Conservation (phyloP, 1,140 invertebrate species). For the Atta texana region DNA sequence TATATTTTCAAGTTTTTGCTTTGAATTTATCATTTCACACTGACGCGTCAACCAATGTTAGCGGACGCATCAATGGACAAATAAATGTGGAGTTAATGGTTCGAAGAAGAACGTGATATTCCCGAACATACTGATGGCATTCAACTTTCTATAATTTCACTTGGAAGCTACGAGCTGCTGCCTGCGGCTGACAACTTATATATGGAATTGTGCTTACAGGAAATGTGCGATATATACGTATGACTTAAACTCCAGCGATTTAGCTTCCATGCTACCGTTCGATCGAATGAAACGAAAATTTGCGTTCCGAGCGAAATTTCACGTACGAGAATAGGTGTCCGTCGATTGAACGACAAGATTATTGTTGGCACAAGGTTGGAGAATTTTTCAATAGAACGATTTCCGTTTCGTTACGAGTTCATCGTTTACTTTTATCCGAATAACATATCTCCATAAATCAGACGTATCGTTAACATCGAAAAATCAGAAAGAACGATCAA, state of each 20-base stretch:
- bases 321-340: constrained; percentile 39
- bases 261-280: constrained; percentile 51
- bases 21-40: background rate
- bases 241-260: constrained; percentile 61
- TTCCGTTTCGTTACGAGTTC: constrained; percentile 47
- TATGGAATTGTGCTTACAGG: constrained; percentile 67
- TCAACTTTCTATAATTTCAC: constrained; percentile 66
- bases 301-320: constrained; percentile 57
- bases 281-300: constrained; percentile 62
- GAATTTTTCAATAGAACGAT: constrained; percentile 54
- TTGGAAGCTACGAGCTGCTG: constrained; percentile 43
- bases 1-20: constrained; percentile 6
- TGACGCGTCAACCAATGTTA: background rate
- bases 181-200: constrained; percentile 71
- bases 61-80: constrained; percentile 7
- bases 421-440: constrained; percentile 26
- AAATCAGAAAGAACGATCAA: background rate
- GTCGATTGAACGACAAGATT: constrained; percentile 25
- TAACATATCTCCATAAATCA: background rate
- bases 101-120: constrained; percentile 33
- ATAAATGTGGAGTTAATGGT: constrained; percentile 42
- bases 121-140: constrained; percentile 19
- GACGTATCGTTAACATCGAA: constrained; percentile 36
- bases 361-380: constrained; percentile 31
- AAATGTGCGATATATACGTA: constrained; percentile 61